A percentile compares a stretch with the other conserved stretches of the same genome.
Conservation (phyloP, 2,797 vertebrate species). For the Microhierax caerulescens region DNA sequence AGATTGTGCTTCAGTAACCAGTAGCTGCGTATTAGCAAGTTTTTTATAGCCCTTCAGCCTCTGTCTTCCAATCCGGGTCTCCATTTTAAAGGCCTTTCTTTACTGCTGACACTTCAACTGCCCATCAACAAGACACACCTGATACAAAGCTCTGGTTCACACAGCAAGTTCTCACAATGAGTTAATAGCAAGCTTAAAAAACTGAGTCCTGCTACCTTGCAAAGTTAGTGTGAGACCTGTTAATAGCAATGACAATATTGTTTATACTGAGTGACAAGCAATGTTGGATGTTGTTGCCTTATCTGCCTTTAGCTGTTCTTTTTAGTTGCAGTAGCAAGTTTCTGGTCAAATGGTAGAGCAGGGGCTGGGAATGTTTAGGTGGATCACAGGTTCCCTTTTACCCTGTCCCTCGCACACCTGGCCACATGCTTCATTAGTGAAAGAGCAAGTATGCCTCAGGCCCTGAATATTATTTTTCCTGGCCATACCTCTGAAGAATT, state of each 20-base stretch:
- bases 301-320: background rate
- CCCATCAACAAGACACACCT: background rate
- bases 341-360: background rate
- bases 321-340: background rate
- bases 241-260: background rate
- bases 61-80: background rate
- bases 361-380: background rate
- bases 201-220: background rate
- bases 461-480: background rate
- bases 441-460: background rate
- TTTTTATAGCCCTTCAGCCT: background rate
- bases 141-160: background rate
- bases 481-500: background rate
- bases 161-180: background rate
- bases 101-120: background rate
- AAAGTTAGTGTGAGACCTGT: background rate
- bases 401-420: background rate
- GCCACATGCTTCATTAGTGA: background rate
- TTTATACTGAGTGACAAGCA: background rate
- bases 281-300: background rate
- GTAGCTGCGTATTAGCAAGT: fast-evolving
- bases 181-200: background rate
- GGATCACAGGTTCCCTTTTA: background rate
- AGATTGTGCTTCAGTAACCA: background rate
- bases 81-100: background rate